Evolutionary conservation across 2,113 vertebrate genomes (phyloP).

Genomic region (Octodon degus): DNA sequence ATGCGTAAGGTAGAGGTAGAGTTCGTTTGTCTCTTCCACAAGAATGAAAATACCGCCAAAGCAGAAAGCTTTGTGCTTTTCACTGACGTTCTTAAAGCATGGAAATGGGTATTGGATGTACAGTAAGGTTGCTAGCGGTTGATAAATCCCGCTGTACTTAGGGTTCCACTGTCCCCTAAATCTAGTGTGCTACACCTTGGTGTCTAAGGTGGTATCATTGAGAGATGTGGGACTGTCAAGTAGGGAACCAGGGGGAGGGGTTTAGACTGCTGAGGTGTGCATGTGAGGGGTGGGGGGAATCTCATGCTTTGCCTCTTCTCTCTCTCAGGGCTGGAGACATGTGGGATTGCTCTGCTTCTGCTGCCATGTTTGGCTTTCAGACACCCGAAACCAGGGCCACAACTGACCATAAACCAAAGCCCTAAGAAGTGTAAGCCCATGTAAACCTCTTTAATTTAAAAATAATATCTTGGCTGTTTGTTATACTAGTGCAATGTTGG

Average conservation of each 20-base stretch:
- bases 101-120: neutral
- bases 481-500: neutral
- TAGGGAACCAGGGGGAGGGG: neutral
- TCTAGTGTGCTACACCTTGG: no score
- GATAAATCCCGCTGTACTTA: neutral
- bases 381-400: neutral
- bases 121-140: neutral
- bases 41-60: neutral
- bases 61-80: neutral
- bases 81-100: neutral
- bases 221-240: neutral
- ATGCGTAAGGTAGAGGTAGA: neutral
- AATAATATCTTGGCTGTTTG: neutral
- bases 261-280: no score
- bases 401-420: neutral
- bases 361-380: neutral
- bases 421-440: neutral
- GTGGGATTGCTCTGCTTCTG: no score
- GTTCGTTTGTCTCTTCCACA: neutral
- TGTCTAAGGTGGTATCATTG: neutral
- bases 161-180: neutral
- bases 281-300: neutral
- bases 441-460: neutral
- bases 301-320: neutral
- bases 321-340: neutral